These are phyloP conservation scores for Mantis religiosa DNA, from an alignment of 2,888 invertebrate genomes.

Conservation along the genomic window DNA sequence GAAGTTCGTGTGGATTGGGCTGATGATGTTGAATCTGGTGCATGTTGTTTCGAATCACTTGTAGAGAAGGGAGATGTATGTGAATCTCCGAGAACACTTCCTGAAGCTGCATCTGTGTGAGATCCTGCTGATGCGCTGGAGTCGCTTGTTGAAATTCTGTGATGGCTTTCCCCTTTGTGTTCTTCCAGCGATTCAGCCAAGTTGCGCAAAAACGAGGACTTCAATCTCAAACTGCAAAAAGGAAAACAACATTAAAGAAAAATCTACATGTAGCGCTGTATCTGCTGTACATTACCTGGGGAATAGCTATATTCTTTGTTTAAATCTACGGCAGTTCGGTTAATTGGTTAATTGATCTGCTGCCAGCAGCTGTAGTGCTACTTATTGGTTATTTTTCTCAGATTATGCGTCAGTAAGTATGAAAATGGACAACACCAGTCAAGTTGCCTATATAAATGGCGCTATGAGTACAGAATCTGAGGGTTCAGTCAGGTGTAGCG, in stretches of 20 bases:
- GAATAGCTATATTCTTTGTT: no score
- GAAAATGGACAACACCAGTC: no score
- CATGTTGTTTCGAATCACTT: not conserved
- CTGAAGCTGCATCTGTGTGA: not conserved
- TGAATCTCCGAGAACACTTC: not conserved
- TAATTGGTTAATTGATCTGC: no score
- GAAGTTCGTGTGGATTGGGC: not conserved
- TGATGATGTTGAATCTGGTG: not conserved
- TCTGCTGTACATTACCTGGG: no score
- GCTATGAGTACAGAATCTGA: no score
- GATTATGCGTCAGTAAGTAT: no score
- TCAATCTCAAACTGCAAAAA: not conserved
- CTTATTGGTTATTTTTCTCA: no score
- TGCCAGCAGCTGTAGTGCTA: no score
- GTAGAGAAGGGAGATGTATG: not conserved
- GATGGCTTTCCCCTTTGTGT: not conserved
- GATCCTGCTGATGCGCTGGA: not conserved
- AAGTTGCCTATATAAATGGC: no score
- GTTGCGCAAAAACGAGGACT: not conserved
- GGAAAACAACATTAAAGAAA: not conserved
- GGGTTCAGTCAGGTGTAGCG: no score
- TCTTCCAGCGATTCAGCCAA: not conserved
- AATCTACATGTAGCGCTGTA: not conserved
- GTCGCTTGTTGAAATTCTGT: not conserved
- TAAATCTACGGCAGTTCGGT: no score